Conservation (phyloP, 2,797 vertebrate species). For the Centroberyx gerrardi region DNA sequence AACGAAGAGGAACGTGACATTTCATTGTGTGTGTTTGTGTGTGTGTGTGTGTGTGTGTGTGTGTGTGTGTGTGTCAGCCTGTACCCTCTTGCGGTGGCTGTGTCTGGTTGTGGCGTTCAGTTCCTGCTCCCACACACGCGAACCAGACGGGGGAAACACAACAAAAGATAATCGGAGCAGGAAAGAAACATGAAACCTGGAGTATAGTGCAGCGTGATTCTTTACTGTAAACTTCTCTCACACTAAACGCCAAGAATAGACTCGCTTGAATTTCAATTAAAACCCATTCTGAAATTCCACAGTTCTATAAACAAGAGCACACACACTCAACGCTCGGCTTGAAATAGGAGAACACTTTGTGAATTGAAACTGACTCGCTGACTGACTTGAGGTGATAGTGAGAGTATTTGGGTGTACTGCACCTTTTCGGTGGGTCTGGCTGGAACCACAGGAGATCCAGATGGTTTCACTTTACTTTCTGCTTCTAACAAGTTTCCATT, state of each 20-base stretch:
- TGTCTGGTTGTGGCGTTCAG: constrained; percentile 12
- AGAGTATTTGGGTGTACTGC: background rate
- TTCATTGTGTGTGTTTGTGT: background rate
- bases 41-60: background rate
- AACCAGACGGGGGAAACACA: constrained; percentile 12
- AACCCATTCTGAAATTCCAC: too few relatives aligned
- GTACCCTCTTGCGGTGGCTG: constrained; percentile 22
- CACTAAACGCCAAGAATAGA: background rate
- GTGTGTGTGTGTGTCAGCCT: constrained; percentile 3
- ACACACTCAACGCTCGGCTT: background rate
- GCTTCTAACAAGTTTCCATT: constrained; percentile 30
- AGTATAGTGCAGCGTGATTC: background rate
- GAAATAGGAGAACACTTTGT: background rate
- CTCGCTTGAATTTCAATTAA: too few relatives aligned
- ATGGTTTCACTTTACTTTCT: constrained; percentile 29
- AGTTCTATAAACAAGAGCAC: background rate
- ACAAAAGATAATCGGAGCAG: constrained; percentile 5
- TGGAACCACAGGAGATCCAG: constrained; percentile 43
- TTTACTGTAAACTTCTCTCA: constrained; percentile 33
- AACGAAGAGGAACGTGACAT: background rate
- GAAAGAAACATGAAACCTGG: constrained; percentile 30
- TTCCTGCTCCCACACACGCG: constrained; percentile 41
- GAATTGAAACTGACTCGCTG: background rate
- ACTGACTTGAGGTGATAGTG: too few relatives aligned
- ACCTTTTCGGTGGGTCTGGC: constrained; percentile 66